Percentiles rank a stretch among this genome's conserved stretches.
These are phyloP conservation scores for Autographa pulchrina DNA, from an alignment of 2,888 invertebrate species.

Conservation along the genomic window DNA sequence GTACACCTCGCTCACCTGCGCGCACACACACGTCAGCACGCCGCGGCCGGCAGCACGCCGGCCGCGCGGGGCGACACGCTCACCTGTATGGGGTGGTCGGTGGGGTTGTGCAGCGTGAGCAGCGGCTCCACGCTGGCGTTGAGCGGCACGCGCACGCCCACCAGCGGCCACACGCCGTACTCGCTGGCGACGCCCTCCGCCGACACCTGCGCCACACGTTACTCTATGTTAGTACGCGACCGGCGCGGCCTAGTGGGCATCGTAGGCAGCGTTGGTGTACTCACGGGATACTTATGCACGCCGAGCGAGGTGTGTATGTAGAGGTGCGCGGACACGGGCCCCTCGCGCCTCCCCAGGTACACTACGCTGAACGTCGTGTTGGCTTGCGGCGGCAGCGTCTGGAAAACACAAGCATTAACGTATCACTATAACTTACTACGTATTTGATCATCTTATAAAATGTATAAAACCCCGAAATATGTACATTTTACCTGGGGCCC, in stretches of 20 bases:
- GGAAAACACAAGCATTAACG: slow-evolving; percentile 43
- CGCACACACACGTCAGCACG: too few relatives aligned
- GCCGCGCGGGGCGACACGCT: neutral
- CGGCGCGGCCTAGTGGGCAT: neutral
- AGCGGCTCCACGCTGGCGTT: slow-evolving; percentile 97
- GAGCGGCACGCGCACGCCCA: slow-evolving; percentile 96
- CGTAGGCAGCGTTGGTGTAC: slow-evolving; percentile 26
- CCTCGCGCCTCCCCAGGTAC: slow-evolving; percentile 97
- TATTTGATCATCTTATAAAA: too few relatives aligned
- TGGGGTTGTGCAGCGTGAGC: slow-evolving; percentile 98
- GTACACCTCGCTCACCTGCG: slow-evolving; percentile 93
- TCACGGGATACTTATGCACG: slow-evolving; percentile 95
- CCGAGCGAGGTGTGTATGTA: slow-evolving; percentile 98
- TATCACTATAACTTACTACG: too few relatives aligned
- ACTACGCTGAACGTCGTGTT: slow-evolving; percentile 99
- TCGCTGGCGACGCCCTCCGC: slow-evolving; percentile 96
- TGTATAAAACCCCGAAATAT: too few relatives aligned
- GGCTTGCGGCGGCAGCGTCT: slow-evolving; percentile 96
- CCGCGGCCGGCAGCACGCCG: too few relatives aligned
- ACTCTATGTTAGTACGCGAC: neutral
- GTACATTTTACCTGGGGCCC: too few relatives aligned
- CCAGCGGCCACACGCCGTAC: slow-evolving; percentile 96
- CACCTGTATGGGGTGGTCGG: slow-evolving; percentile 95
- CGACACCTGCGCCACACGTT: slow-evolving; percentile 89
- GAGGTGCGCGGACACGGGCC: slow-evolving; percentile 95